Evolutionary conservation across 1,140 invertebrate species (phyloP).

Genomic region (Drosophila parabipectinata): DNA sequence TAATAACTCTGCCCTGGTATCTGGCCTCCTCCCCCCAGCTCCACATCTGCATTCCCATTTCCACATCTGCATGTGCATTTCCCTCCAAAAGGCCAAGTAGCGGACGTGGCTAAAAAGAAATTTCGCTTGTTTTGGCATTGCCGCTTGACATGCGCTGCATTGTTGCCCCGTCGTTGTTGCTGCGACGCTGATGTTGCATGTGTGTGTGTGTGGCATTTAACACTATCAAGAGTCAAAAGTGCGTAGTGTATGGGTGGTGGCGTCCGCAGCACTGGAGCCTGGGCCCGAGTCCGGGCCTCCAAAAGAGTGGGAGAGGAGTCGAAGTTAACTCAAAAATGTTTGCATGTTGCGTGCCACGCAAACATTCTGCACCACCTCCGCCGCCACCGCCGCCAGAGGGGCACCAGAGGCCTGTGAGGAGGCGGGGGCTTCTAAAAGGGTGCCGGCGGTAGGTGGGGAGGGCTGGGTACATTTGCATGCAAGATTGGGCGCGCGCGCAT

Average conservation of each 20-base stretch:
- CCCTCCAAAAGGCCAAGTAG: constrained; percentile 44
- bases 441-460: not conserved
- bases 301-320: constrained; percentile 26
- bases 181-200: constrained; percentile 3
- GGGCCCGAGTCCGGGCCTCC: not conserved
- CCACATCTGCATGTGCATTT: constrained; percentile 17
- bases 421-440: not conserved
- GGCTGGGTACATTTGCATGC: constrained; percentile 66
- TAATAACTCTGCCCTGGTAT: constrained; percentile 76
- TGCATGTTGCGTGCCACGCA: constrained; percentile 79
- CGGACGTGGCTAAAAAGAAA: constrained; percentile 78
- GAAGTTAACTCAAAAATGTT: constrained; percentile 80
- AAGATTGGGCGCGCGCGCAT: constrained; percentile 78
- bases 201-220: constrained; percentile 74
- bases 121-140: constrained; percentile 62
- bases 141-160: constrained; percentile 62
- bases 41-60: not conserved
- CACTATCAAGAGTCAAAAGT: constrained; percentile 80
- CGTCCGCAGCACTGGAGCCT: not conserved
- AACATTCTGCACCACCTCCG: constrained; percentile 65
- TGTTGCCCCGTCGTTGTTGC: constrained; percentile 18
- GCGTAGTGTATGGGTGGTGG: constrained; percentile 48
- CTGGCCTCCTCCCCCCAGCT: constrained; percentile 7
- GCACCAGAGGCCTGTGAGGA: not conserved
- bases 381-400: not conserved